Evolutionary conservation across 92 coral and sea anemone species (phyloP).

Genomic region (Heteractis magnifica): DNA sequence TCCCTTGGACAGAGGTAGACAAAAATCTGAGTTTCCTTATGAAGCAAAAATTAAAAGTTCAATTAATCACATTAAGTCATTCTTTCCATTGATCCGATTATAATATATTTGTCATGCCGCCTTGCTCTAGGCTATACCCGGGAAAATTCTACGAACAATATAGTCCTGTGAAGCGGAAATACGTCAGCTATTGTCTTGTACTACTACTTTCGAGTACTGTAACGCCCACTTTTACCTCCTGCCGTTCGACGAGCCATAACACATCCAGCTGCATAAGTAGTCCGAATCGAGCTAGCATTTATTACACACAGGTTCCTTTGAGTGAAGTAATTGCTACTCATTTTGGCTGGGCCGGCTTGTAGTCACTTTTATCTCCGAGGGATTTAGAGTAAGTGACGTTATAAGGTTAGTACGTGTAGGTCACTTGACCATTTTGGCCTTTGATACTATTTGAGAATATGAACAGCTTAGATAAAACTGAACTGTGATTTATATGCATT

Average conservation of each 20-base stretch:
- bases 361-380: neutral
- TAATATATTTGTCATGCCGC: neutral
- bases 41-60: too few relatives aligned
- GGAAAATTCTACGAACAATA: neutral
- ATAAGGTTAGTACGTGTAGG: neutral
- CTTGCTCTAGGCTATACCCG: neutral
- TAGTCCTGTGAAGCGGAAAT: constrained; percentile 12
- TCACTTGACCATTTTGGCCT: neutral
- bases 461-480: too few relatives aligned
- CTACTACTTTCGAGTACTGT: neutral
- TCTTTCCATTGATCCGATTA: neutral
- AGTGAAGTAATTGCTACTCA: neutral
- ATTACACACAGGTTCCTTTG: neutral
- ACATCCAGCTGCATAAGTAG: neutral
- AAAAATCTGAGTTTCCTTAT: too few relatives aligned
- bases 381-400: neutral
- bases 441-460: neutral
- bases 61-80: neutral
- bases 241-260: neutral
- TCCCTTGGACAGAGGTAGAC: too few relatives aligned
- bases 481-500: neutral
- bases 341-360: neutral
- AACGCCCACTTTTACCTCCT: constrained; percentile 21
- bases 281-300: neutral
- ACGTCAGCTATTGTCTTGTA: constrained; percentile 9